Evolutionary conservation across 2,888 invertebrate genomes (phyloP), one percentile per base, ranked within the genome.

Genomic region (Epistrophella euchroma): DNA sequence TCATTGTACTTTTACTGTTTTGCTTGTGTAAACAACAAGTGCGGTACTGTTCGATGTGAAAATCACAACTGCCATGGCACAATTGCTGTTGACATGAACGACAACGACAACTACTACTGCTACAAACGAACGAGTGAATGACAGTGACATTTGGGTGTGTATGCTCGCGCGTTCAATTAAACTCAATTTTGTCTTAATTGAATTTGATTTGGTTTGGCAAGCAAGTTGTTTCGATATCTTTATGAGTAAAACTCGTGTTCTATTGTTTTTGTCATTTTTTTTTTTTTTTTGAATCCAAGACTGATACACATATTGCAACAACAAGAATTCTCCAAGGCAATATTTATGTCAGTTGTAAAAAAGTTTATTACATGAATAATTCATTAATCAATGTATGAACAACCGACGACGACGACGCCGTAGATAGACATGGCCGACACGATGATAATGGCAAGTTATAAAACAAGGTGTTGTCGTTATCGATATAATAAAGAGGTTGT

Each of bases 171-270:
- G 62, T 74, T 73, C 78, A 86, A 82, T 86, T 86, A 86, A 82
- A 82, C 56, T 74, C 77, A 82, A 82, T 86, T 82, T 74, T 74
- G 71, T 78, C 77, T 86, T 86, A 86, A 86, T 86, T 86, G 86
- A 86, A 82, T 78, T 86, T 82, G 86, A 86, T 82, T 86, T 78
- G 77, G 58, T 76, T 28, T 68, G 17, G 60, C 71, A 35, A 60
- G 32, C 58, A 74, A 84, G 64, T 84, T 76, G 43, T 77, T 64
- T 71, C 66, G 75, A 72, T 75, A 73, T 58, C 64, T 79, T 37
- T 64, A 60, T 50, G 55, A 56, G 56, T 56, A 74, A 4, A 32
- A 74, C 62, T 58, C 76, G 43, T 81, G 68, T 86, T 86, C 73
- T 77, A 66, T 85, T 85, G 56, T 84, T 70, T 50, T 55, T 85